A percentile compares a stretch with the other conserved stretches of the same genome.
phyloP scores from a whole-genome alignment of 2,888 invertebrate species.

The Ochropleura leucogaster region DNA sequence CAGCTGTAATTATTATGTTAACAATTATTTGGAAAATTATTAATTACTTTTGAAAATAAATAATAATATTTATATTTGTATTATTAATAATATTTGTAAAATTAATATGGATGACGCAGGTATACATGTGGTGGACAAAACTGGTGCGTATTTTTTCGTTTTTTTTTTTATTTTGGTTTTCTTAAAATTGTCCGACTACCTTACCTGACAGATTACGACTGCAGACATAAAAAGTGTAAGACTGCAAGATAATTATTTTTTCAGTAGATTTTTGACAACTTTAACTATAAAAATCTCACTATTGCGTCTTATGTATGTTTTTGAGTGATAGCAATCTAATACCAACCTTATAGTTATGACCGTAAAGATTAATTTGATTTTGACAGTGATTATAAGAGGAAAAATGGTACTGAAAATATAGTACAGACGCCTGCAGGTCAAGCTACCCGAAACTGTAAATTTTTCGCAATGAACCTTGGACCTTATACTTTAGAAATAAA shows the following conservation, averaged over 20 bases:
- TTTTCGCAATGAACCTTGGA: too few relatives aligned
- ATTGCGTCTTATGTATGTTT: too few relatives aligned
- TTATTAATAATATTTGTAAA: background rate
- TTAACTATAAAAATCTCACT: background rate
- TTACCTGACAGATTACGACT: background rate
- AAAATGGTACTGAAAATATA: background rate
- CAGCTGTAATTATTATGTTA: conserved; percentile 31
- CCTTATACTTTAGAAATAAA: too few relatives aligned
- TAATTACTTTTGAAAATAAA: background rate
- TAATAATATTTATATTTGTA: too few relatives aligned
- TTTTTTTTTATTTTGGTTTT: background rate
- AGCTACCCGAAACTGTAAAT: too few relatives aligned
- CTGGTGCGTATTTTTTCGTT: conserved; percentile 31
- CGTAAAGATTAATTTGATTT: background rate
- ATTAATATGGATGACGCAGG: conserved; percentile 34
- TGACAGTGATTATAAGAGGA: background rate
- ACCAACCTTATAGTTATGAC: background rate
- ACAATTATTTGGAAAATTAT: background rate
- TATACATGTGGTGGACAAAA: conserved; percentile 19
- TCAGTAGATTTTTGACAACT: background rate
- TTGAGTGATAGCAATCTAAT: background rate
- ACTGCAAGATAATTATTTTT: background rate
- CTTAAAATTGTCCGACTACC: background rate
- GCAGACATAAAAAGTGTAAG: background rate
- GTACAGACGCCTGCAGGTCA: too few relatives aligned